These are phyloP conservation scores for Dione vanillae DNA, from an alignment of 2,888 invertebrate genomes.

Conservation along the genomic window DNA sequence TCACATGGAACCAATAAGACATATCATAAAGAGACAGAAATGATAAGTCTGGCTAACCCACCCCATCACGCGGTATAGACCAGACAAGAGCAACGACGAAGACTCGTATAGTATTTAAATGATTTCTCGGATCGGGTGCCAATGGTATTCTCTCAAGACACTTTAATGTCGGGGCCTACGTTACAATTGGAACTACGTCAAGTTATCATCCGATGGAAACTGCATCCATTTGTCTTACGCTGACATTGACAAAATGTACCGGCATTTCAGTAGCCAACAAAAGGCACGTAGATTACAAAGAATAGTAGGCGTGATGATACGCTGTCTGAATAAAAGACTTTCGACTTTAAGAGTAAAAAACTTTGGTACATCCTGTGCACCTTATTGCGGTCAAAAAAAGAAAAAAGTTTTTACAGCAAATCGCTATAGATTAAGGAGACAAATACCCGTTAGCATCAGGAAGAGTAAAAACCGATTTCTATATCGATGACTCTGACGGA, in stretches of 20 bases:
- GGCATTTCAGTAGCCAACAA: conserved; percentile 6
- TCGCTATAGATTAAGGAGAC: conserved; percentile 29
- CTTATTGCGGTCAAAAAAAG: conserved; percentile 36
- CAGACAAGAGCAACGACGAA: conserved; percentile 18
- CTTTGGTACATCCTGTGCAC: conserved; percentile 37
- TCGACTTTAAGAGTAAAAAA: conserved; percentile 42
- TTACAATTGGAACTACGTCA: too few relatives aligned
- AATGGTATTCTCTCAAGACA: conserved; percentile 26
- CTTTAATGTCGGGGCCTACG: conserved; percentile 36
- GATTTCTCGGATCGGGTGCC: conserved; percentile 1
- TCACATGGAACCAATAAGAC: not conserved
- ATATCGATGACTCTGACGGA: too few relatives aligned
- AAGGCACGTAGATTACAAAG: conserved; percentile 31
- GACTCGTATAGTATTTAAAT: conserved; percentile 15
- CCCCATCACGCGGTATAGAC: conserved; percentile 15
- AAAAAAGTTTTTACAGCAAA: conserved; percentile 25
- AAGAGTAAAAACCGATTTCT: too few relatives aligned
- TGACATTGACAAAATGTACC: conserved; percentile 18
- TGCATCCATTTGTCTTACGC: conserved; percentile 31
- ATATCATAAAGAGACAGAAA: too few relatives aligned
- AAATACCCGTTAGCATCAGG: too few relatives aligned
- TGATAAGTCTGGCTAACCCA: conserved; percentile 14
- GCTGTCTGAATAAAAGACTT: conserved; percentile 39
- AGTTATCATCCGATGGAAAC: conserved; percentile 46
- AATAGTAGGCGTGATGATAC: conserved; percentile 37